These are phyloP conservation scores for Antheraea pernyi DNA, from an alignment of 1,140 invertebrate species.

Conservation along the genomic window DNA sequence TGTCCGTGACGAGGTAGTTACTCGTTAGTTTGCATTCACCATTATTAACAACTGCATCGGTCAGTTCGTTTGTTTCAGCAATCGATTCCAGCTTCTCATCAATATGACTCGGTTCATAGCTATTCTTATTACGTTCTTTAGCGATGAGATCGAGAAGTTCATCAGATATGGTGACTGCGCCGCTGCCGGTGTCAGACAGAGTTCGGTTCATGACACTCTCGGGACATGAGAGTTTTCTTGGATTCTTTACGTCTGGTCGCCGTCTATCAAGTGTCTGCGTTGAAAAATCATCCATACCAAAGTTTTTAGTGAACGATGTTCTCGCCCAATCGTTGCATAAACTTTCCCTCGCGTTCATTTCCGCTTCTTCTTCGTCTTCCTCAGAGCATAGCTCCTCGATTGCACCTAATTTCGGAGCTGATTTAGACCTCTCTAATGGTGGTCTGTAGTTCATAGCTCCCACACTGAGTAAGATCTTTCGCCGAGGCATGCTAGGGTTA, in stretches of 20 bases:
- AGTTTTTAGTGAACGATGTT: conserved; percentile 19
- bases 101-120: conserved; percentile 67
- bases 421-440: conserved; percentile 95
- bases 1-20: conserved; percentile 80
- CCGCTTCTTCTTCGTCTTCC: conserved; percentile 85
- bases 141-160: conserved; percentile 54
- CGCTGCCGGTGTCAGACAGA: conserved; percentile 39
- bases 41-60: conserved; percentile 33
- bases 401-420: conserved; percentile 95
- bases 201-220: conserved; percentile 59
- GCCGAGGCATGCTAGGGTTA: conserved; percentile 88
- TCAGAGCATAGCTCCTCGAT: conserved; percentile 96
- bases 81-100: conserved; percentile 67
- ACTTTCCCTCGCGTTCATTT: conserved; percentile 56
- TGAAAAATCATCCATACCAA: conserved; percentile 36
- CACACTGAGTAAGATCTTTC: conserved; percentile 89
- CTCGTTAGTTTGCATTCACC: conserved; percentile 47
- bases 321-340: conserved; percentile 60
- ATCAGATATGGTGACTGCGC: conserved; percentile 40
- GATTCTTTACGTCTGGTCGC: conserved; percentile 58
- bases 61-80: conserved; percentile 58
- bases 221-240: conserved; percentile 68
- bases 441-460: conserved; percentile 92
- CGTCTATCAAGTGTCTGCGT: conserved; percentile 59
- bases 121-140: conserved; percentile 49